Base-by-base conservation (phyloP, 2,888 invertebrate species). In the Drosophila paracracens region DNA sequence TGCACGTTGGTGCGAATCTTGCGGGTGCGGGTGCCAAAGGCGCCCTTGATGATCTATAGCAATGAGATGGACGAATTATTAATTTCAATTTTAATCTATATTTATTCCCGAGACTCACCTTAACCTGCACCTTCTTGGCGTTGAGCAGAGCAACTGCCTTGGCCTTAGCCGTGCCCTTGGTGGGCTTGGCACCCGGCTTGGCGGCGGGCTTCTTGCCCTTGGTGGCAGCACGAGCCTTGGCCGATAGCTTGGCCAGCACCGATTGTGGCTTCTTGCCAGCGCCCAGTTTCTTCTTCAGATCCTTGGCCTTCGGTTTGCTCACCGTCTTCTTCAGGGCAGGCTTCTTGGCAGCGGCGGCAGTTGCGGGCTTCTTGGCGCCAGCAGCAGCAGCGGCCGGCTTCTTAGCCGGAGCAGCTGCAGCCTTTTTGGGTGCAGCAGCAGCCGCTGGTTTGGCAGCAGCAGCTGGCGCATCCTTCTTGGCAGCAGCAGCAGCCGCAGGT, bases 1-100 rank as follows among this genome's bases (percentile, higher is more conserved):
- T 98, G 98, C 81, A 99, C 99, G 7, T 97, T 97, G 51, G 98
- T 99, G 92, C 99, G 96, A 89, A 99, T 96, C 94, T 99, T 98
- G 81, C 98, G 95, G 16, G 96, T 95, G 66, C 97, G 95, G 68
- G 97, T 97, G 90, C 97, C 98, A 94, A 97, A 96, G 88, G 96
- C 96, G 79, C 99, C 99, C 93, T 98, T 98, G 81, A 98, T 95
- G 70, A 98, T 96, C 96, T 98, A n/a, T 16, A 21, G 0, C 29
- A 51, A 11, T 27, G 16, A 4, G 0, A 21, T 5, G 29, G 60
- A 48, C 78, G 43, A 48, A 13, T 6, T 7, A 4, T 8, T 29
- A 6, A 2, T 1, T n/a, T 53, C 2, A 5, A 11, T 29, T 10
- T 8, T 0, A 18, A 36, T 3, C 2, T 2, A 7, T 10, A n/a